Evolutionary conservation across 1,140 invertebrate genomes (phyloP).

Genomic region (Sitophilus oryzae): DNA sequence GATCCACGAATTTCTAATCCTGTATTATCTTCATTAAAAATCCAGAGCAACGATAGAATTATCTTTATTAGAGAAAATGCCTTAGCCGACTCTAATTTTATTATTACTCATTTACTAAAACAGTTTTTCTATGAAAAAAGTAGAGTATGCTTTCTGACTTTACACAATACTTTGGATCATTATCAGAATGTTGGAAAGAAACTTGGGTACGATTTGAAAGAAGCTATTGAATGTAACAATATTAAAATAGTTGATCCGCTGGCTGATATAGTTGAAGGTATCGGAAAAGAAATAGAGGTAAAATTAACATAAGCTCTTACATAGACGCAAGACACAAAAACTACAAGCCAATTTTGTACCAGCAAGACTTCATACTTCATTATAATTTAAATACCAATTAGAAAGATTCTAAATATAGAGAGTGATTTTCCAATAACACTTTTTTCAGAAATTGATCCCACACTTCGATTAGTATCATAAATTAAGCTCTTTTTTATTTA

Average conservation of each 20-base stretch:
- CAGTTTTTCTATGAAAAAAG: constrained; percentile 48
- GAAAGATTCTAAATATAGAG: too few species aligned
- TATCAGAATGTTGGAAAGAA: constrained; percentile 67
- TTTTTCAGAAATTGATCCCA: too few species aligned
- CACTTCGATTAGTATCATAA: too few species aligned
- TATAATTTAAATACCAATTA: too few species aligned
- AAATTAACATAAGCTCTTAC: neutral
- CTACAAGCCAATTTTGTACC: too few species aligned
- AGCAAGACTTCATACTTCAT: too few species aligned
- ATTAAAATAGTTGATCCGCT: constrained; percentile 53
- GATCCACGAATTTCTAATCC: constrained; percentile 28
- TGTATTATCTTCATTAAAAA: constrained; percentile 36
- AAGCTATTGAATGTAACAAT: constrained; percentile 49
- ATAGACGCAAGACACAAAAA: constrained; percentile 36
- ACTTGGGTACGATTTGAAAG: constrained; percentile 62
- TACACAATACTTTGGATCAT: constrained; percentile 64
- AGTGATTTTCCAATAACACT: too few species aligned
- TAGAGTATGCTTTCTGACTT: constrained; percentile 56
- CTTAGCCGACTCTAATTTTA: constrained; percentile 62
- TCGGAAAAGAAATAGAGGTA: constrained; percentile 39
- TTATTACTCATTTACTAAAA: constrained; percentile 57
- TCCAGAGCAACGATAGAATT: constrained; percentile 44
- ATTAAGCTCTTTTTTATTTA: too few species aligned
- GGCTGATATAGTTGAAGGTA: constrained; percentile 46
- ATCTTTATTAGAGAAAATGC: constrained; percentile 62